Evolutionary conservation across 2,113 vertebrate genomes (phyloP), one percentile per base, ranked within the genome.

Genomic region (Callipepla squamata): DNA sequence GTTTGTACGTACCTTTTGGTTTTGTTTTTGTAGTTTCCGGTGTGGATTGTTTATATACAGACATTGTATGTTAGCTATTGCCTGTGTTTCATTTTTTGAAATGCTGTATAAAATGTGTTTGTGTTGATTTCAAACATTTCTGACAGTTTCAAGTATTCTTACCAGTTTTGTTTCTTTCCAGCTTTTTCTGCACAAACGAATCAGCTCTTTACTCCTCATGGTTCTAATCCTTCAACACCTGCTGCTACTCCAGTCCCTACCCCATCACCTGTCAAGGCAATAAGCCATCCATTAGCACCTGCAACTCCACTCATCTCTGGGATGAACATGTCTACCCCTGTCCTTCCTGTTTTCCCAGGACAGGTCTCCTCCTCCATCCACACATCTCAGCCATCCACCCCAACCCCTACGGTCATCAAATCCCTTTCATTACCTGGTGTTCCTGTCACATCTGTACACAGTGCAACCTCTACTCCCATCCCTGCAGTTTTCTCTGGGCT

Each of bases 121-220:
- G 16, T 95, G 78, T 96, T 97, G 70, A 94, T 95, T 92, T 96
- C 88, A 92, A 94, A 80, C 70, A 85, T 96, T 94, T 91, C 47
- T 93, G 90, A 87, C 38, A 30, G 76, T 93, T 96, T 94, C 92
- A 96, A 96, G 93, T 96, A 91, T 97, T 97, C 95, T 97, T 96
- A 97, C 95, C 70, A 51, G 81, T 94, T 97, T 90, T 97, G 68
- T 95, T 94, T 96, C 75, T 93, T 96, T 96, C 55, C 97, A 99
- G 99, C 98, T 95, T 99, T 99, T 95, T 94, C 98, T 86, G 98
- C 98, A 96, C 98, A 98, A 92, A 95, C 97, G 85, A 98, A 97
- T 97, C 99, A 98, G 7, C 99, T 99, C 95, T 98, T 98, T 69
- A 98, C 99, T 90, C 98, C 98, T 94, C 98, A 98, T 83, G 98